phyloP scores from a whole-genome alignment of 2,888 invertebrate species.

The Thalpophila matura region DNA sequence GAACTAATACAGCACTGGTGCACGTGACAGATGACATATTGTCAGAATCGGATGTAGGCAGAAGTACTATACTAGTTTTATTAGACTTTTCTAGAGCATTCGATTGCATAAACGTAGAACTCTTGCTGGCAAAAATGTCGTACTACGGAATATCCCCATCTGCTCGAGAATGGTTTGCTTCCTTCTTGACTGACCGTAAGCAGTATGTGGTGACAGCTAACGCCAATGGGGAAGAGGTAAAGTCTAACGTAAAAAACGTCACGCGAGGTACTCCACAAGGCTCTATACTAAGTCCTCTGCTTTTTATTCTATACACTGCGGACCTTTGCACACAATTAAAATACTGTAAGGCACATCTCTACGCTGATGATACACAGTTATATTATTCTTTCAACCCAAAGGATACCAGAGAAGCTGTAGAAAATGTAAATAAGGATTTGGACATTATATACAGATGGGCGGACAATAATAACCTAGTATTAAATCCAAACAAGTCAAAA shows the following conservation, averaged over 20 bases:
- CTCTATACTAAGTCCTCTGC: constrained; percentile 10
- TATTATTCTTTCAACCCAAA: constrained; percentile 5
- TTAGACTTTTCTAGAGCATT: constrained; percentile 20
- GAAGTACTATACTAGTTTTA: background rate
- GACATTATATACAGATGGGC: background rate
- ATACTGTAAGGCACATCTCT: constrained; percentile 9
- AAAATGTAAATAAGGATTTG: constrained; percentile 2
- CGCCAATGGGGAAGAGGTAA: background rate
- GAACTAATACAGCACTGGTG: background rate
- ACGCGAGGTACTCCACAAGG: constrained; percentile 3
- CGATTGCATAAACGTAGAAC: constrained; percentile 9
- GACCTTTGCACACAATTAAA: constrained; percentile 1
- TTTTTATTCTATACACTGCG: constrained; percentile 14
- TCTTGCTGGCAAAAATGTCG: background rate
- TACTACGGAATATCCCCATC: background rate
- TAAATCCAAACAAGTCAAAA: constrained; percentile 6
- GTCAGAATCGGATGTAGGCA: background rate
- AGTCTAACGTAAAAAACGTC: background rate
- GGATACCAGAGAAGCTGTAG: background rate
- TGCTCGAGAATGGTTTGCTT: background rate
- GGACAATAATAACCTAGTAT: background rate
- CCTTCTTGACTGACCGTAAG: constrained; percentile 1
- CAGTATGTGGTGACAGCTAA: constrained; percentile 1
- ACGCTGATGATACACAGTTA: constrained; percentile 20
- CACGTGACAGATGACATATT: constrained; percentile 8